Conservation (phyloP, 2,888 invertebrate species). For the Myopa testacea region DNA sequence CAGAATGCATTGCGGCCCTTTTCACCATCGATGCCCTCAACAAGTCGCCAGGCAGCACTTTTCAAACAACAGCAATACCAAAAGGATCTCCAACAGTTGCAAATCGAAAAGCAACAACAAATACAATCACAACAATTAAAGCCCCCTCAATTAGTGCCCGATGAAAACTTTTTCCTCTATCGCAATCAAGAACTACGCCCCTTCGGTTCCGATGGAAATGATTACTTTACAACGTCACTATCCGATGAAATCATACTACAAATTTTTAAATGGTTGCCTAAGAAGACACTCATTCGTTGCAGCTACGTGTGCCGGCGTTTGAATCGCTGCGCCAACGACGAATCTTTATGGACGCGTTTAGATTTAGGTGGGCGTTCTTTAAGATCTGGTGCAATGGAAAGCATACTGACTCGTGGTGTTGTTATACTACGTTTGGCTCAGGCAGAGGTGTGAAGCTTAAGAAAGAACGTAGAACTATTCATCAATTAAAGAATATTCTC, state of each 20-base stretch:
- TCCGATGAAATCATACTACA: constrained; percentile 89
- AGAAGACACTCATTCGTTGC: constrained; percentile 77
- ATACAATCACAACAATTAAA: constrained; percentile 11
- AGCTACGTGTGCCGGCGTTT: constrained; percentile 84
- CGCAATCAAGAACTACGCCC: constrained; percentile 56
- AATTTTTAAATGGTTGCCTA: constrained; percentile 86
- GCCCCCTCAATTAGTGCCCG: constrained; percentile 51
- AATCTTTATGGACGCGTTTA: constrained; percentile 86
- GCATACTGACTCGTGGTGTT: constrained; percentile 82
- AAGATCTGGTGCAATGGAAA: constrained; percentile 76
- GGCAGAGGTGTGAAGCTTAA: constrained; percentile 73
- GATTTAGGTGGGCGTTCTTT: constrained; percentile 82
- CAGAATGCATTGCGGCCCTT: constrained; percentile 41
- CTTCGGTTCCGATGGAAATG: constrained; percentile 64
- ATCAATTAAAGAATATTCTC: constrained; percentile 10
- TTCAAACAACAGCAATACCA: constrained; percentile 49
- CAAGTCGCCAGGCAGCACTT: constrained; percentile 58
- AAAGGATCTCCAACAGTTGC: constrained; percentile 40
- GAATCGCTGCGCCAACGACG: constrained; percentile 83
- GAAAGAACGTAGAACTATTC: neutral
- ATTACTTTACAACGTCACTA: constrained; percentile 76
- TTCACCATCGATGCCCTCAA: constrained; percentile 56
- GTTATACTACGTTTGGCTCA: constrained; percentile 82
- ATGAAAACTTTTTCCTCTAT: constrained; percentile 66
- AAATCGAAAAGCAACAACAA: constrained; percentile 42